Evolutionary conservation across 2,113 vertebrate genomes (phyloP).

Genomic region (Indri indri): DNA sequence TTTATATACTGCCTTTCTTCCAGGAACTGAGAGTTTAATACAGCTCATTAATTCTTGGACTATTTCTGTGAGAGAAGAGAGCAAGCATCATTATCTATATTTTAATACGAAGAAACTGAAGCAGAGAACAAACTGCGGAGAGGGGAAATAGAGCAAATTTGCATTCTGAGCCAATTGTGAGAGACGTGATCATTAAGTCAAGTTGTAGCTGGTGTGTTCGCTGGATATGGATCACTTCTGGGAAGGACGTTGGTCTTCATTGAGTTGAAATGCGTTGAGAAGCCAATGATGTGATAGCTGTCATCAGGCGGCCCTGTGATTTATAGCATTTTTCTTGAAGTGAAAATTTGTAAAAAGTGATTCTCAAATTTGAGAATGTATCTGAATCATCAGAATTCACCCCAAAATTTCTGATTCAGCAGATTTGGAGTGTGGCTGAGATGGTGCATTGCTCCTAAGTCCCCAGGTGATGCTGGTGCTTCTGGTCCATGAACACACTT

Average conservation of each 20-base stretch:
- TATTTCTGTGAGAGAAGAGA: constrained; percentile 54
- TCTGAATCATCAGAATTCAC: background rate
- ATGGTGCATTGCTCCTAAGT: background rate
- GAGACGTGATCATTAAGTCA: background rate
- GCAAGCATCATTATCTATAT: constrained; percentile 56
- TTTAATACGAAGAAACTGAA: constrained; percentile 54
- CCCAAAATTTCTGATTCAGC: background rate
- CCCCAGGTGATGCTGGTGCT: too few relatives aligned
- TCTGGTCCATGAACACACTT: background rate
- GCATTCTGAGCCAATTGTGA: background rate
- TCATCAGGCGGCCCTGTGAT: background rate
- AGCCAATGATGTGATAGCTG: background rate
- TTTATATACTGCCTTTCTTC: constrained; percentile 69
- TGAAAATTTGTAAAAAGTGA: background rate
- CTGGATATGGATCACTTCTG: background rate
- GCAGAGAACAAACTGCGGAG: background rate
- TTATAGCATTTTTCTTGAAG: background rate
- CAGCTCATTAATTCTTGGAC: constrained; percentile 67
- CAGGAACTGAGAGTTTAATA: constrained; percentile 71
- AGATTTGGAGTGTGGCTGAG: background rate
- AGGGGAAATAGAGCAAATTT: background rate
- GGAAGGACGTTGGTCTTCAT: background rate
- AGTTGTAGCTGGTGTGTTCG: background rate
- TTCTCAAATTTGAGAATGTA: background rate
- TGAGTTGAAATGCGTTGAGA: background rate